A percentile compares a stretch with the other conserved stretches of the same genome.
These are phyloP conservation scores for Phasianus colchicus DNA, from an alignment of 2,113 vertebrate species.

Conservation along the genomic window DNA sequence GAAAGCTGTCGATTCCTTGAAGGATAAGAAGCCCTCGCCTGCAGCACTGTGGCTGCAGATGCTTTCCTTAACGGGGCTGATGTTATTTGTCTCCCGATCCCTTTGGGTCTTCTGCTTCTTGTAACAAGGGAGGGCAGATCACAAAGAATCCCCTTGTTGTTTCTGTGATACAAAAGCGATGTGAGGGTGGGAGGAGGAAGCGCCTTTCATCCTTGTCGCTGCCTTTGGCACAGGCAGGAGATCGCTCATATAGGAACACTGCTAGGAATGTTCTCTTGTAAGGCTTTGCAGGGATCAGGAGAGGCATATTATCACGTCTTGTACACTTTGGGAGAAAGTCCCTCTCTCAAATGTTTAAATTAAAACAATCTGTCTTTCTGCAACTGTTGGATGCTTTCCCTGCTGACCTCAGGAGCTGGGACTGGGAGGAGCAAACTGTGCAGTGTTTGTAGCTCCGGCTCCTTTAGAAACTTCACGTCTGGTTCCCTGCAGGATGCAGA, in stretches of 20 bases:
- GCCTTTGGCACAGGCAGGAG: background rate
- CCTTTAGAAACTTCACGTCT: background rate
- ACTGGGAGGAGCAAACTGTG: conserved; percentile 8
- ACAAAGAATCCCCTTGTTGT: fast-evolving
- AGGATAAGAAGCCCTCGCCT: background rate
- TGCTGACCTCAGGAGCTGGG: conserved; percentile 63
- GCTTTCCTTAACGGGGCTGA: background rate
- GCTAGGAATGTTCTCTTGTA: conserved; percentile 32
- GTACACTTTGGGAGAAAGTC: background rate
- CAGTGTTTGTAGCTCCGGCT: background rate
- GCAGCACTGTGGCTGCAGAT: fast-evolving
- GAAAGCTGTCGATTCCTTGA: background rate
- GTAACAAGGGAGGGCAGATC: background rate
- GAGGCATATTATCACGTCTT: conserved; percentile 6
- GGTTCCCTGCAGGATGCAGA: conserved; percentile 33
- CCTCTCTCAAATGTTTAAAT: conserved; percentile 11
- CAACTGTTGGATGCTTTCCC: conserved; percentile 49
- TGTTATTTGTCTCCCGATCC: background rate
- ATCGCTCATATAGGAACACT: background rate
- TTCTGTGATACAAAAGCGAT: fast-evolving
- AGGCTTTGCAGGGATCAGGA: background rate
- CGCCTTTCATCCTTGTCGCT: background rate
- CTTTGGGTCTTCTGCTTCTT: background rate
- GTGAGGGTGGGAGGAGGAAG: background rate
- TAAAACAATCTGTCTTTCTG: conserved; percentile 55